phyloP scores from a whole-genome alignment of 2,113 vertebrate genomes.

The Cygnus atratus region DNA sequence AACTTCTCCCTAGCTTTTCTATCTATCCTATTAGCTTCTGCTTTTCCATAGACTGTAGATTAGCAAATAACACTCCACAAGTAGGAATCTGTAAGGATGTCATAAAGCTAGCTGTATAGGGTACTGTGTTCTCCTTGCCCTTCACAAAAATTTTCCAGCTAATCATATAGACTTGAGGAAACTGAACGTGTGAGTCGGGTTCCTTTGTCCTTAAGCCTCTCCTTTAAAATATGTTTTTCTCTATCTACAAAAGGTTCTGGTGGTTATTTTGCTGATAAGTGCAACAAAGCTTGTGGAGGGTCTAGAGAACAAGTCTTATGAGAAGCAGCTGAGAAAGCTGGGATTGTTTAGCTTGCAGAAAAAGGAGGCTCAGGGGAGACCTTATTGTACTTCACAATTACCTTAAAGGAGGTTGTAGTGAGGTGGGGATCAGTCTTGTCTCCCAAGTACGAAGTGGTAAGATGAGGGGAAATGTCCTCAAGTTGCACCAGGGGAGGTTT shows the following conservation, averaged over 20 bases:
- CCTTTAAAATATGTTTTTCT: background rate
- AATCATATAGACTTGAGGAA: background rate
- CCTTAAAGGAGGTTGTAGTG: no score
- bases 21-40: background rate
- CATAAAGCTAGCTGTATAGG: background rate
- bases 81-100: background rate
- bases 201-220: background rate
- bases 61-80: background rate
- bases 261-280: background rate
- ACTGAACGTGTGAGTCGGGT: background rate
- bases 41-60: background rate
- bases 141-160: background rate
- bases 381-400: no score
- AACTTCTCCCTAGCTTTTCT: background rate
- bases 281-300: background rate
- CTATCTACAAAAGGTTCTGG: background rate
- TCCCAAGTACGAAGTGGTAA: no score
- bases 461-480: no score
- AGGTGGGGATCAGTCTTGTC: no score
- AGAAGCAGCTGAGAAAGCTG: no score
- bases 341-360: no score
- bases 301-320: no score
- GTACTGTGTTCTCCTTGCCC: background rate
- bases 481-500: no score
- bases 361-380: no score